Percentiles rank a stretch among this genome's conserved stretches.
These are phyloP conservation scores for Psilopsiagon aurifrons DNA, from an alignment of 2,113 vertebrate species.

Conservation along the genomic window DNA sequence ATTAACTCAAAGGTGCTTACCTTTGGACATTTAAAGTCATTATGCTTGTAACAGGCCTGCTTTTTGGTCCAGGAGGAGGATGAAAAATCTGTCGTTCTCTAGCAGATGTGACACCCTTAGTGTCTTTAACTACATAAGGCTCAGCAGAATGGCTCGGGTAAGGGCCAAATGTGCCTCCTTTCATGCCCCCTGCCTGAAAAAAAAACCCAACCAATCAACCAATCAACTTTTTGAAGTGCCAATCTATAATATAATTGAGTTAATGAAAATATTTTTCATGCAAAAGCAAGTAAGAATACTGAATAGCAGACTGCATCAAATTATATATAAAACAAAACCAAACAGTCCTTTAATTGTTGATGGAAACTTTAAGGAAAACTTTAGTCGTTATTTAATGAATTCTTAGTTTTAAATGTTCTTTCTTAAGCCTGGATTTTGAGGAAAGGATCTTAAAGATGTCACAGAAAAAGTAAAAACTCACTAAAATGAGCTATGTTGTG, in stretches of 20 bases:
- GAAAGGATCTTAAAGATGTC: not conserved
- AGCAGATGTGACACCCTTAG: not conserved
- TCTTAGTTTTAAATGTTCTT: not conserved
- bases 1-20: conserved; percentile 54
- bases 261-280: not conserved
- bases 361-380: not conserved
- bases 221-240: not conserved
- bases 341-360: not conserved
- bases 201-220: not conserved
- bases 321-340: not conserved
- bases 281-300: not conserved
- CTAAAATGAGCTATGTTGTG: not conserved
- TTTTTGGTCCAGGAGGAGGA: conserved; percentile 79
- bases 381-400: not conserved
- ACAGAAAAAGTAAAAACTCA: not conserved
- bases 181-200: conserved; percentile 82
- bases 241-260: not conserved
- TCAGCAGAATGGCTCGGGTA: conserved; percentile 81
- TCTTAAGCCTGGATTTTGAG: not conserved
- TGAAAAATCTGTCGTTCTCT: conserved; percentile 73
- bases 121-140: conserved; percentile 45
- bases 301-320: not conserved
- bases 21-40: conserved; percentile 79
- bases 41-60: conserved; percentile 80
- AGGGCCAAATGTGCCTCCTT: conserved; percentile 83